Evolutionary conservation across 2,797 vertebrate genomes (phyloP).

Genomic region (Chelidonichthys spinosus): DNA sequence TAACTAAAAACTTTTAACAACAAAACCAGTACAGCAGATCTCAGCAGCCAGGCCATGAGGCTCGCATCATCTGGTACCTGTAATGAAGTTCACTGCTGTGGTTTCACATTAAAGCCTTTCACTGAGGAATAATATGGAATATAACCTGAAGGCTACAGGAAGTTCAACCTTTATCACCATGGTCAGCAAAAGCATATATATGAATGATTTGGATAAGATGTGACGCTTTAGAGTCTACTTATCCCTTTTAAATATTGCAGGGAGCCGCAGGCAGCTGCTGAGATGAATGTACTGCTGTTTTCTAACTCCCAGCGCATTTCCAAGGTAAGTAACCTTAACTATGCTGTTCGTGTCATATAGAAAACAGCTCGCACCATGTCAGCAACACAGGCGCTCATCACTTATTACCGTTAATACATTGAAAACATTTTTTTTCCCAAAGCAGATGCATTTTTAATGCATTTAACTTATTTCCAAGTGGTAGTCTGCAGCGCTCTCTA

Average conservation of each 20-base stretch:
- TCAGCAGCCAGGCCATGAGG: not conserved
- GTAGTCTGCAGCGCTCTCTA: not conserved
- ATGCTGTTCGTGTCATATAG: not conserved
- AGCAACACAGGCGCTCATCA: not conserved
- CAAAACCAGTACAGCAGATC: not conserved
- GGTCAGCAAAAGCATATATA: not conserved
- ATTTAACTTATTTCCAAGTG: not conserved
- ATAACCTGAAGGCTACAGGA: conserved; percentile 2
- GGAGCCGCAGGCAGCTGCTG: conserved; percentile 1
- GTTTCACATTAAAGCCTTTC: conserved; percentile 7
- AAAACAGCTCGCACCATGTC: not conserved
- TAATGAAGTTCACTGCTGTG: not conserved
- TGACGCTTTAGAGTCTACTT: conserved; percentile 7
- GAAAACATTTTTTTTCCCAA: not conserved
- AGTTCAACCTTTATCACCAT: not conserved
- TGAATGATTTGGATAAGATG: conserved; percentile 1
- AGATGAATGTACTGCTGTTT: conserved; percentile 3
- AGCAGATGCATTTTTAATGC: conserved; percentile 9
- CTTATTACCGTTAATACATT: conserved; percentile 7
- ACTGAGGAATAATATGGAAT: conserved; percentile 3
- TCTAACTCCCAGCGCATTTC: not conserved
- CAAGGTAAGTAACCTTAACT: conserved; percentile 30
- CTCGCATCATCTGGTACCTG: not conserved
- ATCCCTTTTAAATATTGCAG: conserved; percentile 32
- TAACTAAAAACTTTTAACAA: not conserved